A percentile compares a stretch with the other conserved stretches of the same genome.
phyloP scores from a whole-genome alignment of 2,888 invertebrate species.

The Megastigmus dorsalis region DNA sequence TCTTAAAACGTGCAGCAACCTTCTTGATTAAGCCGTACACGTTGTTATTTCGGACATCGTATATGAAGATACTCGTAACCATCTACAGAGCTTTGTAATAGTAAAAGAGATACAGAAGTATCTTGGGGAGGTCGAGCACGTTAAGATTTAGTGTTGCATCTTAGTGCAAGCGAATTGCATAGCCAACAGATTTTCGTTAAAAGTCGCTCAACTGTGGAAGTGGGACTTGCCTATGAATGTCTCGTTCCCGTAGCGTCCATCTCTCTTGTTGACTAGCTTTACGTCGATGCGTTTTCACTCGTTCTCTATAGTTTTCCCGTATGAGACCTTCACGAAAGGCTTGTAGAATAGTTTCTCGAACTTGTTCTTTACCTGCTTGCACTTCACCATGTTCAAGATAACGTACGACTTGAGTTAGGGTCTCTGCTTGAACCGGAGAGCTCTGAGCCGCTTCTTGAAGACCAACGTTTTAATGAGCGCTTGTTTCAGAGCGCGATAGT shows the following conservation, averaged over 20 bases:
- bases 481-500: constrained; percentile 66
- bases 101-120: neutral
- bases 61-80: too few relatives aligned
- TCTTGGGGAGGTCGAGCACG: constrained; percentile 24
- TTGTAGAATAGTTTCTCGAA: constrained; percentile 70
- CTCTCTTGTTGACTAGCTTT: too few relatives aligned
- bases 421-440: constrained; percentile 64
- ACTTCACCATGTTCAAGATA: constrained; percentile 65
- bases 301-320: constrained; percentile 72
- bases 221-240: constrained; percentile 55
- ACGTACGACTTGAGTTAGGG: constrained; percentile 61
- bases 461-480: too few relatives aligned
- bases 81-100: constrained; percentile 4
- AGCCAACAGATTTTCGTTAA: constrained; percentile 57
- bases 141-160: constrained; percentile 59
- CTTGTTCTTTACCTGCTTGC: constrained; percentile 62
- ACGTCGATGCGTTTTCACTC: constrained; percentile 69
- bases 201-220: constrained; percentile 64
- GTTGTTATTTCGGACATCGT: too few relatives aligned
- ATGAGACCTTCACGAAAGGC: constrained; percentile 67
- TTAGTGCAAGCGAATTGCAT: constrained; percentile 60
- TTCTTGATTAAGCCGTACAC: too few relatives aligned
- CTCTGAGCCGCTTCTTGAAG: constrained; percentile 60
- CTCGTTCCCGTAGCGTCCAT: neutral
- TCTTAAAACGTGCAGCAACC: too few relatives aligned